A percentile compares a stretch with the other conserved stretches of the same genome.
phyloP scores from a whole-genome alignment of 2,888 invertebrate species.

The Crioceris asparagi region DNA sequence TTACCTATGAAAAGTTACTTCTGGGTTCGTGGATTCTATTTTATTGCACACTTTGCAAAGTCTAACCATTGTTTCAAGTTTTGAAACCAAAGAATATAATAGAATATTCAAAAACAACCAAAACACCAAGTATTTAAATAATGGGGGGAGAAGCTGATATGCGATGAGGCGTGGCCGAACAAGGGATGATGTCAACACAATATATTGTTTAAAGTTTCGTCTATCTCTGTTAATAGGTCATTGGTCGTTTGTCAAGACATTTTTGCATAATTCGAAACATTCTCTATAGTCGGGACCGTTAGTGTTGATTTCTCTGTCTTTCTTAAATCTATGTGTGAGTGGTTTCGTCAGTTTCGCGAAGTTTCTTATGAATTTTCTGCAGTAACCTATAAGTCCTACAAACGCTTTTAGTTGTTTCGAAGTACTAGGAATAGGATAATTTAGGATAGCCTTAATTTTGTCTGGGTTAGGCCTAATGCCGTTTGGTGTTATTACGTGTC shows the following conservation, averaged over 20 bases:
- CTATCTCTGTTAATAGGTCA: no score
- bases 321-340: slow-evolving; percentile 14
- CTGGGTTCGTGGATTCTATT: no score
- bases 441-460: slow-evolving; percentile 11
- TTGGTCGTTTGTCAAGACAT: slow-evolving; percentile 13
- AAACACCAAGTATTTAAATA: no score
- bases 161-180: no score
- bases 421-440: not conserved
- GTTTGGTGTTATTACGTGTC: not conserved
- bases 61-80: no score
- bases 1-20: no score
- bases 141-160: no score
- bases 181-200: no score
- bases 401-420: slow-evolving; percentile 24
- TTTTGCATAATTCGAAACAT: slow-evolving; percentile 13
- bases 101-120: no score
- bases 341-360: slow-evolving; percentile 26
- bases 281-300: slow-evolving; percentile 3
- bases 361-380: slow-evolving; percentile 24
- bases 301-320: slow-evolving; percentile 11
- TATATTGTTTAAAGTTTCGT: no score
- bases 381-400: slow-evolving; percentile 25
- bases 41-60: no score
- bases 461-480: not conserved
- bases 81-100: no score